A percentile compares a stretch with the other conserved stretches of the same genome.
phyloP scores from a whole-genome alignment of 2,797 vertebrate genomes.

The Sebastes itinus region DNA sequence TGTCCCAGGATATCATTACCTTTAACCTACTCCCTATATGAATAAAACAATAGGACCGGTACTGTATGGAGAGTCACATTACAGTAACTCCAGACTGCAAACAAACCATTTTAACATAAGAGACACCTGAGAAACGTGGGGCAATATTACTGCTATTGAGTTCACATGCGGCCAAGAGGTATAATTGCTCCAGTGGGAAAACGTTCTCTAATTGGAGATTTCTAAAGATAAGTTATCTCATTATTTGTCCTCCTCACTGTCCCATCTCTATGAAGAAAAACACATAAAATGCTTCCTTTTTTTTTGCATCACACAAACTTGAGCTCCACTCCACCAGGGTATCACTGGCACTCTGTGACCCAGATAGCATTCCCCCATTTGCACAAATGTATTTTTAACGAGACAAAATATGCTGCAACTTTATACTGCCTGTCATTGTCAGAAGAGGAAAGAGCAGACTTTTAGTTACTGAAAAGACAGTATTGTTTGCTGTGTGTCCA shows the following conservation, averaged over 20 bases:
- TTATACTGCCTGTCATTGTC: conserved; percentile 21
- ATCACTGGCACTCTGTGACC: conserved; percentile 50
- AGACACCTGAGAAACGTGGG: conserved; percentile 29
- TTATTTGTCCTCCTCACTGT: conserved; percentile 31
- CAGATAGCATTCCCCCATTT: conserved; percentile 52
- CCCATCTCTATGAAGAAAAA: background rate
- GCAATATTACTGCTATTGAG: background rate
- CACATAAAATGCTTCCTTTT: background rate
- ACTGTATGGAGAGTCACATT: conserved; percentile 23
- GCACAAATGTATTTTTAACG: conserved; percentile 55
- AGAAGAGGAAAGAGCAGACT: conserved; percentile 16
- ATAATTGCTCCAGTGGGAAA: conserved; percentile 20
- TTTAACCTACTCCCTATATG: conserved; percentile 5
- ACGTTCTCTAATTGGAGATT: conserved; percentile 13
- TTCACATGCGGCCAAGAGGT: conserved; percentile 18
- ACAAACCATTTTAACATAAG: conserved; percentile 5
- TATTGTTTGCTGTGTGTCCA: conserved; percentile 16
- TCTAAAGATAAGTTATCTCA: conserved; percentile 37
- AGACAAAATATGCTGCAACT: conserved; percentile 43
- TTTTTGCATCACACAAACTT: conserved; percentile 15
- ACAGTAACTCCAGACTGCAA: conserved; percentile 19
- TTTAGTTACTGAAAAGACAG: conserved; percentile 4
- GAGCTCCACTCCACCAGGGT: background rate
- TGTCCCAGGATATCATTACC: conserved; percentile 10
- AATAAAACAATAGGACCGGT: conserved; percentile 40